These are phyloP conservation scores for Calephelis nemesis DNA, from an alignment of 1,140 invertebrate species.

Conservation along the genomic window DNA sequence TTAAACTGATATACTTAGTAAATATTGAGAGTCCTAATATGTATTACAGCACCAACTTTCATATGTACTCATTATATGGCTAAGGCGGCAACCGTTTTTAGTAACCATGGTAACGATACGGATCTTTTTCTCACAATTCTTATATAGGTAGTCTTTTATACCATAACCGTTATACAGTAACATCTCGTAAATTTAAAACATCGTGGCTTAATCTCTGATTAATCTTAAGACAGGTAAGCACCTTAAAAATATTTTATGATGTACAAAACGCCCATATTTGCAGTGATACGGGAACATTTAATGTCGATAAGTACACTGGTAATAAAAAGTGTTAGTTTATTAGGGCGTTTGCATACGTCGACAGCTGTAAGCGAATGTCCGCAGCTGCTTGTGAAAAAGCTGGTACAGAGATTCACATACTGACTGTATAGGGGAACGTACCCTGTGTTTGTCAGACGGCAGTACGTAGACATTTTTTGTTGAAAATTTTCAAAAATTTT, in stretches of 20 bases:
- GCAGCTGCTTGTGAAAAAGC: conserved; percentile 70
- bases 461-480: not conserved
- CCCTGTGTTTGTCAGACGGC: conserved; percentile 37
- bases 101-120: too few relatives aligned
- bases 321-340: conserved; percentile 73
- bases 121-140: too few relatives aligned
- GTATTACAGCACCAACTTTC: too few relatives aligned
- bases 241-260: conserved; percentile 36
- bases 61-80: too few relatives aligned
- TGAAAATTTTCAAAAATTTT: conserved; percentile 2
- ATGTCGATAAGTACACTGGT: conserved; percentile 31
- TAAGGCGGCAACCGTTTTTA: too few relatives aligned
- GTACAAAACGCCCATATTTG: conserved; percentile 45
- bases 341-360: conserved; percentile 71
- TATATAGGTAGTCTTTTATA: too few relatives aligned
- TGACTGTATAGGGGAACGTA: conserved; percentile 40
- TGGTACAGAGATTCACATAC: conserved; percentile 61
- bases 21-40: too few relatives aligned
- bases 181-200: not conserved
- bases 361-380: conserved; percentile 50
- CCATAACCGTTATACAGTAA: too few relatives aligned
- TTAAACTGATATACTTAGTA: too few relatives aligned
- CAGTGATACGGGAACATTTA: conserved; percentile 32
- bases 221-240: conserved; percentile 9
- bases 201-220: conserved; percentile 7